These are phyloP conservation scores for Ispidina picta DNA, from an alignment of 2,797 vertebrate species.

Conservation along the genomic window DNA sequence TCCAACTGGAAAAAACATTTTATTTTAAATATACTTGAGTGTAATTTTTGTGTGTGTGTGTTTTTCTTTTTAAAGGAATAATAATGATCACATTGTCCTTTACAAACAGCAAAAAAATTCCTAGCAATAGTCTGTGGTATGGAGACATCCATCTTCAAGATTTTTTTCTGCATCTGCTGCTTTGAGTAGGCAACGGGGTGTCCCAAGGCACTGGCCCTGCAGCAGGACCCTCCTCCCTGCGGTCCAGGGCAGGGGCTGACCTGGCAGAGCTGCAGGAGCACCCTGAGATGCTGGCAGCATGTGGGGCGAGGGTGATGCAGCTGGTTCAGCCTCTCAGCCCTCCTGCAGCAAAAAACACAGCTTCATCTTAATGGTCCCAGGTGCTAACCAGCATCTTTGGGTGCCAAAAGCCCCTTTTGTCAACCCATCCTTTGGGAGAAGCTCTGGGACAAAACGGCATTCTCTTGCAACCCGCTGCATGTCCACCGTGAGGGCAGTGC, in stretches of 20 bases:
- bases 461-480: background rate
- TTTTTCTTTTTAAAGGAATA: slow-evolving; percentile 60
- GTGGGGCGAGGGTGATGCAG: background rate
- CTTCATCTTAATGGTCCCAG: background rate
- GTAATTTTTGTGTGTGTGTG: background rate
- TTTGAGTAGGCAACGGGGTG: background rate
- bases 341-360: background rate
- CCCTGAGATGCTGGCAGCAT: background rate
- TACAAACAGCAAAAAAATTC: slow-evolving; percentile 70
- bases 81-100: slow-evolving; percentile 72
- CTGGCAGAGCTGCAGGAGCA: background rate
- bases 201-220: background rate
- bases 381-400: background rate
- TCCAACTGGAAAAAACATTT: slow-evolving; percentile 58
- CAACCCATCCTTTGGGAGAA: background rate
- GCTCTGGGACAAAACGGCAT: background rate
- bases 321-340: background rate
- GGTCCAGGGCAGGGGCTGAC: background rate
- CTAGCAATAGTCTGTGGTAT: slow-evolving; percentile 67
- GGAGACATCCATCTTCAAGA: slow-evolving; percentile 61
- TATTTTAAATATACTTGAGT: slow-evolving; percentile 66
- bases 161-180: slow-evolving; percentile 59
- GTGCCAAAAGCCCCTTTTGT: background rate
- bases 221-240: background rate
- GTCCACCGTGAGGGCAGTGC: background rate